Base-by-base conservation (phyloP, 2,797 vertebrate genomes). In the Platyrinchus mystaceus region DNA sequence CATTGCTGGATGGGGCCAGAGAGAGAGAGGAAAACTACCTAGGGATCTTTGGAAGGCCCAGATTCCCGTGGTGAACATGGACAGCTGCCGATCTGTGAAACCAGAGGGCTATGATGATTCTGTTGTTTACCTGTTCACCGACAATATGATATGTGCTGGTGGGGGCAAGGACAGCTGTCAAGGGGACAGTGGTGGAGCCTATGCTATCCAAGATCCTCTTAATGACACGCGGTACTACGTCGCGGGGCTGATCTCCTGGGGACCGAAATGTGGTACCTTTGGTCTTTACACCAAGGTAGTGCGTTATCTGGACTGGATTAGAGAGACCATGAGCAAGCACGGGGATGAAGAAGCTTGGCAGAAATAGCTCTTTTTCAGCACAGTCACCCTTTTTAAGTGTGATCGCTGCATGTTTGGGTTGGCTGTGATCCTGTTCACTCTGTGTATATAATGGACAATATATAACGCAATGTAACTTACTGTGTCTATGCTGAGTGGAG, bases 101-200 rank as follows among this genome's bases (percentile, higher is more conserved):
- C 84, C 79, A 8, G 73, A 90, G 5, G 7, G 39, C 17, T 24
- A 2, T 4, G 47, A 52, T 5, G 69, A 75, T 56, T 53, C 69
- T 2, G 17, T 12, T 0, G 28, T 87, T 62, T 90, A 55, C 11
- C 94, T 30, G 7, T 97, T 98, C 95, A 99, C 98, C 3, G 28
- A 97, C 11, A 99, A 99, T 85, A 99, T 99, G 99, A 98, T 99
- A 94, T 99, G 99, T 96, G 99, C 99, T 16, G 99, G 99, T 12
- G 97, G 75, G 3, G 4, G 3, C 12, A 95, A 92, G 47, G 99
- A 99, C 95, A 99, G 98, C 91, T 99, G 99, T 73, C 6, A 73
- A 0, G 98, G 98, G 27, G 99, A 99, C 55, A 99, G 98, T 4
- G 99, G 99, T 0, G 98, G 99, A 11, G 98, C 99, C 12, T 98